Conservation (phyloP, 1,140 invertebrate genomes). For the Hypsibius dujardini region DNA sequence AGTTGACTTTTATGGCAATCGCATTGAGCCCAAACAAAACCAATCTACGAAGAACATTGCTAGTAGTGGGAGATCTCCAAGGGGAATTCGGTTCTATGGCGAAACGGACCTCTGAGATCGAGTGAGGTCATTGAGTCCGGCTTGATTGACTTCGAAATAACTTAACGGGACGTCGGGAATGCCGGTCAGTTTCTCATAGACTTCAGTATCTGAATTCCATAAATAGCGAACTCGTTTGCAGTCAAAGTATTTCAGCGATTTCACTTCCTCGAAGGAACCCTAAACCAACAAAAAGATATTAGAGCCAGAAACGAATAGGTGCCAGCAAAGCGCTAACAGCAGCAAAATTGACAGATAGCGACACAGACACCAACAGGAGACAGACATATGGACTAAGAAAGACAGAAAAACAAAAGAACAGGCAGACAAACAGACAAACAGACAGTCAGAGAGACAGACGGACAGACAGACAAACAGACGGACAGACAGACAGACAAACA, state of each 20-base stretch:
- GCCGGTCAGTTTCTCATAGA: conserved; percentile 49
- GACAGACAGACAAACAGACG: no score
- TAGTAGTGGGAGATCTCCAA: no score
- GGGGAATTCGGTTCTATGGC: no score
- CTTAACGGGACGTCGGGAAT: conserved; percentile 48
- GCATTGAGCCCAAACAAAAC: conserved; percentile 9
- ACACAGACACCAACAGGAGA: neutral
- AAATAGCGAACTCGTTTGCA: conserved; percentile 59
- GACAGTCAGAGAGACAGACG: no score
- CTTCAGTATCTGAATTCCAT: conserved; percentile 46
- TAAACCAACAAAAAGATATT: neutral
- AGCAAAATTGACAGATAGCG: neutral
- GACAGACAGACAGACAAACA: no score
- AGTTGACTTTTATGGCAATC: neutral
- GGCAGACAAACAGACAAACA: no score
- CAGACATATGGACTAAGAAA: neutral
- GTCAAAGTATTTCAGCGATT: conserved; percentile 45
- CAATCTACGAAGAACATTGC: neutral
- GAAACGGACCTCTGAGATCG: neutral
- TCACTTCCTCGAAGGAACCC: conserved; percentile 36
- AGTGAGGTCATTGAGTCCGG: neutral
- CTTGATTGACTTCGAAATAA: conserved; percentile 39
- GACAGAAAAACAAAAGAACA: no score
- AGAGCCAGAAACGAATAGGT: neutral
- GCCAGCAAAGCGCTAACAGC: neutral